Evolutionary conservation across 1,140 invertebrate species (phyloP).

Genomic region (Andricus grossulariae): DNA sequence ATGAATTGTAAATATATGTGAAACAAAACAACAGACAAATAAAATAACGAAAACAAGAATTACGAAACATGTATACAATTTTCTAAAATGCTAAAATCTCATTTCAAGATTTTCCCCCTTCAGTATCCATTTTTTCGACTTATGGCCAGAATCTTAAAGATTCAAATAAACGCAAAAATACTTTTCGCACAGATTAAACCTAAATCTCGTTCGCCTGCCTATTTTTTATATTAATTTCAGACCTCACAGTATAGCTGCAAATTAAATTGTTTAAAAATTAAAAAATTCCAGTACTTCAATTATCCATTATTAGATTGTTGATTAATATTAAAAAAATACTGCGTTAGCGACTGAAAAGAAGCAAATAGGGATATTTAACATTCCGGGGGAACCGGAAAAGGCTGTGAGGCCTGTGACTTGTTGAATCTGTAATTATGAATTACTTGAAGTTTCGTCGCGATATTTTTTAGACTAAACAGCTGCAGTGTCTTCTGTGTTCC

Average conservation of each 20-base stretch:
- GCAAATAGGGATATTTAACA: too few relatives aligned
- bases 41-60: background rate
- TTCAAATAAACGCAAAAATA: conserved; percentile 12
- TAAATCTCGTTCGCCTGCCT: background rate
- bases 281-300: too few relatives aligned
- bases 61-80: background rate
- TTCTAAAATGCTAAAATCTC: background rate
- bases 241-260: too few relatives aligned
- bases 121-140: background rate
- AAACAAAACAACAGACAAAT: background rate
- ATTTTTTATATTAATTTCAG: too few relatives aligned
- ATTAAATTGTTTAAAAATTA: too few relatives aligned
- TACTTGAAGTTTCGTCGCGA: background rate
- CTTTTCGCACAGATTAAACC: background rate
- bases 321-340: too few relatives aligned
- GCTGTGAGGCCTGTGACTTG: too few relatives aligned
- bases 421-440: background rate
- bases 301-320: too few relatives aligned
- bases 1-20: background rate
- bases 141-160: background rate
- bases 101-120: background rate
- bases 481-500: conserved; percentile 69
- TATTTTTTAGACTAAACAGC: conserved; percentile 58
- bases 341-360: too few relatives aligned
- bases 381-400: too few relatives aligned